Base-by-base conservation (phyloP, 2,797 vertebrate genomes). In the Pseudochromis fuscus region DNA sequence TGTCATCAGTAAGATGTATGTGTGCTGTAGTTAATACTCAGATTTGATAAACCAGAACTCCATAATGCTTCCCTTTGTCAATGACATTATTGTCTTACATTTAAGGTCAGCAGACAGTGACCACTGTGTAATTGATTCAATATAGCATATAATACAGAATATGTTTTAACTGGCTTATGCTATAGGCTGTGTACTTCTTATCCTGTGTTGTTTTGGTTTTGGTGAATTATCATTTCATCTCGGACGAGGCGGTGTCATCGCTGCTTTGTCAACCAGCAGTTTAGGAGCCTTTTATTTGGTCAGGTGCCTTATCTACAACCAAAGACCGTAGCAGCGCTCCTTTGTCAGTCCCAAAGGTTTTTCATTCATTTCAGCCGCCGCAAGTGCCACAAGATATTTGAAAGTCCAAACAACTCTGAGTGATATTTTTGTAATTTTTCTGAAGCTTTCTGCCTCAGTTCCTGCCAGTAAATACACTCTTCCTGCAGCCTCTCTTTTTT, bases 221-320 rank as follows among this genome's bases (percentile, higher is more conserved):
- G 56, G 56, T 65, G 52, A 73, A 71, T 37, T 71, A 30, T 75
- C 5, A 55, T 76, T 81, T 85, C 35, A 70, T 72, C 30, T n/a
- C 33, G 37, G 31, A 80, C 59, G 63, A 78, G 75, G 52, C 72
- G 40, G 16, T 30, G 46, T 75, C 56, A 31, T 44, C 71, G 63
- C 76, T 83, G 65, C 77, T 65, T 79, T 46, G 7, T 83, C 71
- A 38, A 65, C 31, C 33, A 68, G 68, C 67, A 66, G 68, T 72
- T 67, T 25, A 48, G 65, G 73, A 85, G 79, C 81, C 46, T 86
- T 81, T 71, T 35, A 51, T 63, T 81, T 81, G 83, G 82, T 88
- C 67, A 51, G 85, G 77, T 90, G 91, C 83, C 90, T 92, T 91
- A 83, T 87, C 33, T 53, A 85, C n/a, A 91, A 91, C 90, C 90